phyloP scores from a whole-genome alignment of 2,113 vertebrate genomes.

The Anthoscopus minutus region DNA sequence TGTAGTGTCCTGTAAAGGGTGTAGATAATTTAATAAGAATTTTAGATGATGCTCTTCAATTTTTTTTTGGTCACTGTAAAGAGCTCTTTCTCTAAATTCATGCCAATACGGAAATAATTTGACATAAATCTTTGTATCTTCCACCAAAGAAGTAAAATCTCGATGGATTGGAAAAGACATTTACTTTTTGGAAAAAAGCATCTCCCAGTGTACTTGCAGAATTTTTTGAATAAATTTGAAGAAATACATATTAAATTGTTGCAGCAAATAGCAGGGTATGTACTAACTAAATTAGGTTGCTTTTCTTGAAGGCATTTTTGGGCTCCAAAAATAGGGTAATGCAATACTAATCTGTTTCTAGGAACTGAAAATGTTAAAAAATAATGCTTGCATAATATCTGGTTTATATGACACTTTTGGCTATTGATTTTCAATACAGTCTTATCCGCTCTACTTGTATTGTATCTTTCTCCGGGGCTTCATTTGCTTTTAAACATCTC shows the following conservation, averaged over 20 bases:
- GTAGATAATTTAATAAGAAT: neutral
- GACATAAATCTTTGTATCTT: neutral
- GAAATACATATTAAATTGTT: neutral
- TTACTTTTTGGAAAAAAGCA: neutral
- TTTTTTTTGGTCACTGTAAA: neutral
- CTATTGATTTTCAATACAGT: neutral
- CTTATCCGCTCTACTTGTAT: neutral
- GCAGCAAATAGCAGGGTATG: neutral
- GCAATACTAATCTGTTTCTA: neutral
- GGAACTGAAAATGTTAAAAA: neutral
- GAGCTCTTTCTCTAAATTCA: neutral
- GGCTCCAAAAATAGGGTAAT: neutral
- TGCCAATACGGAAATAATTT: neutral
- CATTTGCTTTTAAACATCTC: neutral
- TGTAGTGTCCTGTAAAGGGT: neutral
- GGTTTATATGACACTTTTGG: neutral
- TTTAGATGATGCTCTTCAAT: neutral
- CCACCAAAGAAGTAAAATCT: neutral
- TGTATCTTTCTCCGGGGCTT: neutral
- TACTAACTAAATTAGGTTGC: neutral
- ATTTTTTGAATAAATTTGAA: neutral
- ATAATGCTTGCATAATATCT: neutral
- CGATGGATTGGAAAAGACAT: neutral
- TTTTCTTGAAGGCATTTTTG: neutral
- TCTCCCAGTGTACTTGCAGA: neutral